Evolutionary conservation across 2,888 invertebrate species (phyloP), one percentile per base, ranked within the genome.

Genomic region (Eilema depressum): DNA sequence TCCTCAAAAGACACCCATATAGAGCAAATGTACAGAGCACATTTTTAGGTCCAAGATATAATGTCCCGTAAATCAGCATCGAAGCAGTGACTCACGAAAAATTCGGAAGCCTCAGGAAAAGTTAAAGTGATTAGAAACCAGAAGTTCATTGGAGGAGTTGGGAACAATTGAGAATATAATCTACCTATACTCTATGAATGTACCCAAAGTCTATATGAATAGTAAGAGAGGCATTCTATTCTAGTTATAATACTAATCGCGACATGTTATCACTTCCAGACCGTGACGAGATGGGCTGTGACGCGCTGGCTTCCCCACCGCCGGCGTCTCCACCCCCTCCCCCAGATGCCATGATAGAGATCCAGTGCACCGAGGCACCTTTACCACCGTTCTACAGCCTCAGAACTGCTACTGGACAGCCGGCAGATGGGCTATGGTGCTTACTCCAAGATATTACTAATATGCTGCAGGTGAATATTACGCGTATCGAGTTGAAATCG

Each of bases 371-470:
- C 77, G 98, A 98, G 86, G 96, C 96, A 66, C 97, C 97, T 30
- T 94, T 98, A 71, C 98, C 98, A 17, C 98, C 98, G 68, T 96
- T 98, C 81, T 98, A 98, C 94, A 96, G 97, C 78, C 93, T 98
- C 76, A 94, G 96, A 75, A 96, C 96, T 65, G 96, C 96, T 83
- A 88, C 96, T 0, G 96, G 96, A 23, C 95, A 96, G 74, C 92
- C 93, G 0, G 85, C 92, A 0, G 95, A 95, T 61, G 98, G 98
- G 67, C 96, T 97, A 75, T 98, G 98, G 98, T 97, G 98, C 70
- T 95, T 98, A 73, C 95, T 98, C 68, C 98, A 97, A 88, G 98
- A 98, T 88, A 96, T 98, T 80, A 97, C 97, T 84, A 96, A 96
- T 83, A 93, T 97, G 80, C 93, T 98, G 84, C 97, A 97, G 95